Percentiles rank a stretch among this genome's conserved stretches.
These are phyloP conservation scores for Subacronicta megacephala DNA, from an alignment of 2,888 invertebrate genomes.

Conservation along the genomic window DNA sequence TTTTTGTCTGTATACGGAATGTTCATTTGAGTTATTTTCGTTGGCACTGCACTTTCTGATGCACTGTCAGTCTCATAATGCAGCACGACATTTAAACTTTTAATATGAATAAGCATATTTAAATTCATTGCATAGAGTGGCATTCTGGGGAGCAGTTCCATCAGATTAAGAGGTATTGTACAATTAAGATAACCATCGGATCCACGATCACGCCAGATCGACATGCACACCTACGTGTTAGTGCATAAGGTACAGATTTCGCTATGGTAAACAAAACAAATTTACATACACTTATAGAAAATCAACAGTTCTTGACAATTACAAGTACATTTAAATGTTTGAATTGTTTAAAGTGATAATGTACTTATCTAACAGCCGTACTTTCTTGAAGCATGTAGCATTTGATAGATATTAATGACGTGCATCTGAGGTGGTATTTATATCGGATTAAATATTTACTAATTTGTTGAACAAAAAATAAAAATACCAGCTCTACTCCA, in stretches of 20 bases:
- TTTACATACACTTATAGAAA: slow-evolving; percentile 19
- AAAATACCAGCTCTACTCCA: slow-evolving; percentile 12
- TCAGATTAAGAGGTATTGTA: slow-evolving; percentile 54
- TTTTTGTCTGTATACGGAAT: slow-evolving; percentile 40
- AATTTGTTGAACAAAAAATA: slow-evolving; percentile 40
- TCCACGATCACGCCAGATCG: slow-evolving; percentile 45
- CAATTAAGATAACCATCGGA: slow-evolving; percentile 56
- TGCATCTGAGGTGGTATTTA: slow-evolving; percentile 33
- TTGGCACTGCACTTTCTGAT: slow-evolving; percentile 29
- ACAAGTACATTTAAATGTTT: slow-evolving; percentile 28
- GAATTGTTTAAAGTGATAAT: slow-evolving; percentile 28
- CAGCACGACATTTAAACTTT: slow-evolving; percentile 8
- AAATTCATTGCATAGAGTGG: slow-evolving; percentile 44
- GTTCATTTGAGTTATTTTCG: slow-evolving; percentile 29
- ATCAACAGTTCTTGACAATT: slow-evolving; percentile 24
- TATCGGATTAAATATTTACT: slow-evolving; percentile 32
- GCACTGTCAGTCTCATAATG: slow-evolving; percentile 17
- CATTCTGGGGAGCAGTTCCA: slow-evolving; percentile 40
- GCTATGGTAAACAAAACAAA: slow-evolving; percentile 28
- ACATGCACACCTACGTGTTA: slow-evolving; percentile 33
- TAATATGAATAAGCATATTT: slow-evolving; percentile 38
- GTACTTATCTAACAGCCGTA: slow-evolving; percentile 19
- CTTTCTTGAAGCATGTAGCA: slow-evolving; percentile 43
- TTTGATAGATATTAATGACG: slow-evolving; percentile 38
- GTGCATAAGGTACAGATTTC: slow-evolving; percentile 32